phyloP scores from a whole-genome alignment of 2,888 invertebrate species.

The Prosopocoilus inquinatus region DNA sequence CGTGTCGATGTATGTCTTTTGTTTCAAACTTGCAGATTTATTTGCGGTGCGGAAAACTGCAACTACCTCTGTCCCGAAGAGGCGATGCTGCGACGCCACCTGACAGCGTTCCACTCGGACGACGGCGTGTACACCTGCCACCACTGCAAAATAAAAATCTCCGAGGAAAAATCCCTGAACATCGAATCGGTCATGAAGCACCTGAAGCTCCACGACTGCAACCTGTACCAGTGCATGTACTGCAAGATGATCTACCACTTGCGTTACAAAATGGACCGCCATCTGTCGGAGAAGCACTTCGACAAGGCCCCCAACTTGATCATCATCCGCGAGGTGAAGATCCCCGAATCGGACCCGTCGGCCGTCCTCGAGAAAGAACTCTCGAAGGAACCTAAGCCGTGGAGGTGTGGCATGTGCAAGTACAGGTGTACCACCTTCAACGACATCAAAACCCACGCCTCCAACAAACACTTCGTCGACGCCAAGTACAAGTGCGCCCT shows the following conservation, averaged over 20 bases:
- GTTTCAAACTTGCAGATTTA: conserved; percentile 51
- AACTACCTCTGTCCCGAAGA: conserved; percentile 71
- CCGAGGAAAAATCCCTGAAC: conserved; percentile 50
- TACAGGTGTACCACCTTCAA: conserved; percentile 59
- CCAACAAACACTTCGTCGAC: conserved; percentile 60
- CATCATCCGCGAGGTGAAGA: conserved; percentile 49
- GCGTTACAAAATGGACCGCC: conserved; percentile 64
- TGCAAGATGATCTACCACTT: conserved; percentile 68
- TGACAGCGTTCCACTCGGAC: conserved; percentile 68
- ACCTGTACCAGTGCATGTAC: conserved; percentile 69
- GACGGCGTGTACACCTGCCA: conserved; percentile 58
- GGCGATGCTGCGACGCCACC: conserved; percentile 68
- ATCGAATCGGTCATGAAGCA: conserved; percentile 68
- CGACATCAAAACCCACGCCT: conserved; percentile 61
- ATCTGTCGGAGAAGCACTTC: conserved; percentile 61
- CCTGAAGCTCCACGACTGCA: conserved; percentile 71
- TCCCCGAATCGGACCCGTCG: conserved; percentile 35
- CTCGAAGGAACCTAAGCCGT: conserved; percentile 59
- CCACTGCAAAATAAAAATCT: conserved; percentile 65
- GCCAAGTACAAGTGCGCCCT: conserved; percentile 70
- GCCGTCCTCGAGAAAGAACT: conserved; percentile 35
- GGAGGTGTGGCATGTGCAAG: conserved; percentile 70
- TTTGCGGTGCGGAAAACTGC: conserved; percentile 71
- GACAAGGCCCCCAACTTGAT: conserved; percentile 52
- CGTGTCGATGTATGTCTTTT: neutral